Evolutionary conservation across 2,797 vertebrate species (phyloP).

Genomic region (Chromobotia macracanthus): DNA sequence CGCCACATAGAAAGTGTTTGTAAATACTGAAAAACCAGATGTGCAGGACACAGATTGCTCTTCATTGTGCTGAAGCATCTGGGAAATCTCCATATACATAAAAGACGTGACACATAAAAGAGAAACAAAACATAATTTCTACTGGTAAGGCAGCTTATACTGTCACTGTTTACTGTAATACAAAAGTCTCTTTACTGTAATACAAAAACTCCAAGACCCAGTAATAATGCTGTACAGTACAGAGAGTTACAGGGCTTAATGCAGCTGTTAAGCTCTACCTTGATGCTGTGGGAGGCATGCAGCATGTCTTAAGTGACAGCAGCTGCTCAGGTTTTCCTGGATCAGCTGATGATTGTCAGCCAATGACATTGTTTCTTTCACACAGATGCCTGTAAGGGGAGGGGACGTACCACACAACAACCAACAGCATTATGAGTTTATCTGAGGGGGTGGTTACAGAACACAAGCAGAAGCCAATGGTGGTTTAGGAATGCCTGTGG

Average conservation of each 20-base stretch:
- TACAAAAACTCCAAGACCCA: not conserved
- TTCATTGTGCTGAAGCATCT: not conserved
- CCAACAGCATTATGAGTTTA: not conserved
- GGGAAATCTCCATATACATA: no score
- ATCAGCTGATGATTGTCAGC: slow-evolving; percentile 96
- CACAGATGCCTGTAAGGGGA: slow-evolving; percentile 86
- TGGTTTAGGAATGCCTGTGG: not conserved
- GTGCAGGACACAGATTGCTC: not conserved
- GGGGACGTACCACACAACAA: slow-evolving; percentile 19
- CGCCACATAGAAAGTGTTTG: not conserved
- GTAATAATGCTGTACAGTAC: not conserved
- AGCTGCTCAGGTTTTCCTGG: slow-evolving; percentile 92
- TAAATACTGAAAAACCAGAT: not conserved
- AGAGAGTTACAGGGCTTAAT: not conserved
- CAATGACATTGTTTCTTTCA: slow-evolving; percentile 97
- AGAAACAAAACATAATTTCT: no score
- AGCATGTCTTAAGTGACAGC: slow-evolving; percentile 99
- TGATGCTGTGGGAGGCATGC: slow-evolving; percentile 91
- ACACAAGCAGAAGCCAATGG: not conserved
- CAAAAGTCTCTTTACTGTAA: not conserved
- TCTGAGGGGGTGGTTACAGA: slow-evolving; percentile 7
- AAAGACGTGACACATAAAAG: no score
- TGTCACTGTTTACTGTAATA: not conserved
- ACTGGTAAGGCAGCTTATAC: no score
- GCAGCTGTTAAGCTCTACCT: slow-evolving; percentile 79